Percentiles rank a stretch among this genome's conserved stretches.
Conservation (phyloP, 2,888 invertebrate genomes). For the Eilema caniola region DNA sequence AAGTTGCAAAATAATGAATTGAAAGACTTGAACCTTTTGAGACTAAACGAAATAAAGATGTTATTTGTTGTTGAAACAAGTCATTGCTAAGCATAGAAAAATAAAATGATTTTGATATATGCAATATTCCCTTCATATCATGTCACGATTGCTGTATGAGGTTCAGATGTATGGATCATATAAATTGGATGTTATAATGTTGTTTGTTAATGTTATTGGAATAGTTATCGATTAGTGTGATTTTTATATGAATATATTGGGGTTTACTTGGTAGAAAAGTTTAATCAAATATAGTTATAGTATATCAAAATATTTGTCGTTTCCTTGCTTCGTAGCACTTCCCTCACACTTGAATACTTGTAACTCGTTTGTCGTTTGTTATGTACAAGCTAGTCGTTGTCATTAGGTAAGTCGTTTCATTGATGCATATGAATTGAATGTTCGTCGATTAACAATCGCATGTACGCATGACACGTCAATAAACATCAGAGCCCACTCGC, state of each 20-base stretch:
- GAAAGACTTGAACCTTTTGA: too few species aligned
- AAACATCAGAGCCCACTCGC: conserved; percentile 58
- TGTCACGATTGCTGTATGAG: conserved; percentile 70
- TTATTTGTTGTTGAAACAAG: conserved; percentile 77
- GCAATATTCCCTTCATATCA: conserved; percentile 82
- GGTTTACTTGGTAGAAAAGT: conserved; percentile 86
- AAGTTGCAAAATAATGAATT: too few species aligned
- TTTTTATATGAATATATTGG: conserved; percentile 87
- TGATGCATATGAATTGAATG: conserved; percentile 40
- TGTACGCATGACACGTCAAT: conserved; percentile 69
- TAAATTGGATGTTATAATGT: conserved; percentile 77
- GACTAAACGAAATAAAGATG: conserved; percentile 50
- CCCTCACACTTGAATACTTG: conserved; percentile 33
- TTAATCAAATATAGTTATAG: conserved; percentile 84
- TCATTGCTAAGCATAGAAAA: conserved; percentile 75
- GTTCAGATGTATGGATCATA: conserved; percentile 75
- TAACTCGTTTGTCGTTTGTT: conserved; percentile 40
- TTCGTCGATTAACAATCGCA: conserved; percentile 64
- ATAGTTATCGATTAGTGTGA: conserved; percentile 84
- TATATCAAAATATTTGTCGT: conserved; percentile 65
- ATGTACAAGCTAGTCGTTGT: conserved; percentile 41
- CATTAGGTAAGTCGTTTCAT: conserved; percentile 71
- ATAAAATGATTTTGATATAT: conserved; percentile 64
- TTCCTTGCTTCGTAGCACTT: conserved; percentile 59
- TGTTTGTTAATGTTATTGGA: conserved; percentile 86